Conservation (phyloP, 2,113 vertebrate genomes). For the Shinisaurus crocodilurus region DNA sequence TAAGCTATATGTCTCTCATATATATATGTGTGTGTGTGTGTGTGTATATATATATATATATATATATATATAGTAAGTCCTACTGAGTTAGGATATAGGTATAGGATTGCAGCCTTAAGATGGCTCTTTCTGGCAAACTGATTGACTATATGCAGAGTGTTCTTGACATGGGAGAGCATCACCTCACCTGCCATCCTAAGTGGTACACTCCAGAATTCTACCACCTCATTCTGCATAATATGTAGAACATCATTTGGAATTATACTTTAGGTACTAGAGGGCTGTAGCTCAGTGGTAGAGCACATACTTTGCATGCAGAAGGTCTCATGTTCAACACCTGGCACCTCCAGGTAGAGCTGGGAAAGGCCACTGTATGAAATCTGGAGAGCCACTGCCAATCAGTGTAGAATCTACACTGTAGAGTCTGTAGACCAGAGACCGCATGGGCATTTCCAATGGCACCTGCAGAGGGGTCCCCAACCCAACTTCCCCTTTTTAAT, state of each 20-base stretch:
- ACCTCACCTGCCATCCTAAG: neutral
- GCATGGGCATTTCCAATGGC: too few relatives aligned
- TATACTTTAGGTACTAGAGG: neutral
- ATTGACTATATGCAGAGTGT: neutral
- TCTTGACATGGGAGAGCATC: neutral
- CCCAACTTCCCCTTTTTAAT: too few relatives aligned
- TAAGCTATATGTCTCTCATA: neutral
- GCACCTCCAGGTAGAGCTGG: too few relatives aligned
- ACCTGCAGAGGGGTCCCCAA: too few relatives aligned
- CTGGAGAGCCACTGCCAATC: neutral
- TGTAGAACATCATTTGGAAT: neutral
- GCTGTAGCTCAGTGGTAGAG: neutral
- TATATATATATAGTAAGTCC: neutral
- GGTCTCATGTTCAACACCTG: too few relatives aligned
- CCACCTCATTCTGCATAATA: neutral
- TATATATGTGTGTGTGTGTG: too few relatives aligned
- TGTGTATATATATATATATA: too few relatives aligned
- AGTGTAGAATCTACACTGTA: too few relatives aligned
- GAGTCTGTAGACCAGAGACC: too few relatives aligned
- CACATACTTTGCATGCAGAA: neutral
- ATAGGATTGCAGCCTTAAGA: neutral
- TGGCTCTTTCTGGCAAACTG: neutral
- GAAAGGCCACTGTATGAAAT: too few relatives aligned
- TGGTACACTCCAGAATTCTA: neutral
- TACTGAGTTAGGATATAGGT: too few relatives aligned